phyloP scores from a whole-genome alignment of 1,140 invertebrate species.

The Plectus sambesii region DNA sequence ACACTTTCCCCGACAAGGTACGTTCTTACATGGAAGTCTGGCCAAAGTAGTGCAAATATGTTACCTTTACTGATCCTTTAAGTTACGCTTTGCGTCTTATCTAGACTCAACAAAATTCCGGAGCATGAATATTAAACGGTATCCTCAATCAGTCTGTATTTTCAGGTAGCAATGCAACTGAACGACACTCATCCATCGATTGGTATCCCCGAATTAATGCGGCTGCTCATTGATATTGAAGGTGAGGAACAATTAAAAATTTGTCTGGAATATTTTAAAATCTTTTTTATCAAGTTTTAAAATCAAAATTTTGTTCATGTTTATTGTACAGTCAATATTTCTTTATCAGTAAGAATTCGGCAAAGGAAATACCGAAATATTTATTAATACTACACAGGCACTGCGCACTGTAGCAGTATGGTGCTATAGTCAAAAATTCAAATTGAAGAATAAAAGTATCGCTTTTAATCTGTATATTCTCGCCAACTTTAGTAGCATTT shows the following conservation, averaged over 20 bases:
- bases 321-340: background rate
- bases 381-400: too few species aligned
- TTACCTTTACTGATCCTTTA: slow-evolving; percentile 6
- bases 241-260: slow-evolving; percentile 73
- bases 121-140: background rate
- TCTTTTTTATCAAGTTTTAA: background rate
- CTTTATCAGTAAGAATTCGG: too few species aligned
- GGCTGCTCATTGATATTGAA: slow-evolving; percentile 86
- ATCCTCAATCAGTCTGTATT: slow-evolving; percentile 9
- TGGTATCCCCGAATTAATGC: slow-evolving; percentile 93
- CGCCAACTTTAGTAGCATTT: too few species aligned
- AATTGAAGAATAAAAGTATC: too few species aligned
- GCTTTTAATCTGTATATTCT: too few species aligned
- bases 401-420: too few species aligned
- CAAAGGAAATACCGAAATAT: too few species aligned
- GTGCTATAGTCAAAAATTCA: too few species aligned
- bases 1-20: slow-evolving; percentile 77
- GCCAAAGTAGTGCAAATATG: too few species aligned
- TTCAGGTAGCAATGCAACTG: slow-evolving; percentile 81
- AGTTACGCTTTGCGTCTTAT: background rate
- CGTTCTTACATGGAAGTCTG: slow-evolving; percentile 1
- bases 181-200: slow-evolving; percentile 98
- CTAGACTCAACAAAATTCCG: background rate
- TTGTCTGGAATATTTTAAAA: slow-evolving; percentile 45
- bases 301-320: slow-evolving; percentile 12